phyloP scores from a whole-genome alignment of 2,797 vertebrate species.

The Lepus townsendii region DNA sequence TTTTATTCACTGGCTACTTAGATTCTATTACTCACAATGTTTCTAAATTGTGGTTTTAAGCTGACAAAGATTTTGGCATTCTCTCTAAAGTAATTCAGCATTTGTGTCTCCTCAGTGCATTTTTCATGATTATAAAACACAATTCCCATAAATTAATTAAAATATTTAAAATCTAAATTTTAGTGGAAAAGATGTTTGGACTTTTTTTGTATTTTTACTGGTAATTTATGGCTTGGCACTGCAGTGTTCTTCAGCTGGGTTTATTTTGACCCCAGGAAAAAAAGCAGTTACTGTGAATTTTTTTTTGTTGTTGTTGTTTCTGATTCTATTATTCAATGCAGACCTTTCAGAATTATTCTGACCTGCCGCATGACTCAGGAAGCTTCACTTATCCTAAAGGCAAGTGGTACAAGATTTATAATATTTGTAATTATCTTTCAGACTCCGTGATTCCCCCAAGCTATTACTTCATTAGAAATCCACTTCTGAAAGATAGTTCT shows the following conservation, averaged over 20 bases:
- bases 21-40: slow-evolving; percentile 54
- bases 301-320: not conserved
- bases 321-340: not conserved
- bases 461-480: slow-evolving; percentile 36
- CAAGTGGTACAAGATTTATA: not conserved
- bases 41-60: slow-evolving; percentile 74
- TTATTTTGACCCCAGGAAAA: slow-evolving; percentile 58
- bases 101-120: slow-evolving; percentile 76
- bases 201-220: not conserved
- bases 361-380: not conserved
- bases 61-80: slow-evolving; percentile 69
- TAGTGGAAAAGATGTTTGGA: slow-evolving; percentile 45
- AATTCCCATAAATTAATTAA: slow-evolving; percentile 79
- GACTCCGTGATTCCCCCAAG: not conserved
- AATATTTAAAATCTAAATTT: slow-evolving; percentile 75
- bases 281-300: not conserved
- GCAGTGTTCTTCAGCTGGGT: slow-evolving; percentile 64
- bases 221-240: accelerated
- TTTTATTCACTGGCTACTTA: slow-evolving; percentile 75
- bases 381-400: slow-evolving; percentile 40
- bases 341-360: slow-evolving; percentile 37
- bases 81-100: slow-evolving; percentile 76
- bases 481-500: not conserved
- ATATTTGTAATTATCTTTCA: slow-evolving; percentile 60
- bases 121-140: slow-evolving; percentile 75